Evolutionary conservation across 2,888 invertebrate genomes (phyloP).

Genomic region (Agrenia bidenticulata): DNA sequence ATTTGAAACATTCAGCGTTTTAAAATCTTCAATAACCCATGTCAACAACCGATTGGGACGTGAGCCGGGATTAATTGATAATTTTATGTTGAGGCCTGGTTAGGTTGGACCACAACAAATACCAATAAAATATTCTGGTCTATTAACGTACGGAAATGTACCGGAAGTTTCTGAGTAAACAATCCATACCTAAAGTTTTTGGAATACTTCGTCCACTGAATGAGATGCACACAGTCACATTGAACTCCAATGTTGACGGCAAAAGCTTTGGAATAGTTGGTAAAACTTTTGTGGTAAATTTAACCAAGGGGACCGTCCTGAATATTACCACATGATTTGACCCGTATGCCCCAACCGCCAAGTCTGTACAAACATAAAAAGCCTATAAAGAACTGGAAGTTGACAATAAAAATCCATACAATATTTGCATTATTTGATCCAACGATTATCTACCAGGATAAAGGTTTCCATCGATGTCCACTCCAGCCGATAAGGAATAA

Average conservation of each 20-base stretch:
- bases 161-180: neutral
- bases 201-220: constrained; percentile 25
- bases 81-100: too few species aligned
- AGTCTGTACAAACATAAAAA: constrained; percentile 24
- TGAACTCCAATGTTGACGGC: constrained; percentile 29
- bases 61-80: too few species aligned
- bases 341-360: constrained; percentile 32
- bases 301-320: constrained; percentile 24
- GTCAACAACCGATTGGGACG: too few species aligned
- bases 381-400: too few species aligned
- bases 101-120: too few species aligned
- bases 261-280: constrained; percentile 29
- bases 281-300: constrained; percentile 10
- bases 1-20: too few species aligned
- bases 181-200: constrained; percentile 18
- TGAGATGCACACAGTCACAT: constrained; percentile 32
- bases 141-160: neutral
- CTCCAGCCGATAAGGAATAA: constrained; percentile 20
- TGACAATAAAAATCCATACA: too few species aligned
- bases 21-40: too few species aligned
- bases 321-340: constrained; percentile 30
- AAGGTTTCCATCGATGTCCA: constrained; percentile 29
- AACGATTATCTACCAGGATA: constrained; percentile 28
- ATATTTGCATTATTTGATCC: too few species aligned
- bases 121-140: neutral